phyloP scores from a whole-genome alignment of 2,113 vertebrate genomes.

The Planiliza haematocheilus region DNA sequence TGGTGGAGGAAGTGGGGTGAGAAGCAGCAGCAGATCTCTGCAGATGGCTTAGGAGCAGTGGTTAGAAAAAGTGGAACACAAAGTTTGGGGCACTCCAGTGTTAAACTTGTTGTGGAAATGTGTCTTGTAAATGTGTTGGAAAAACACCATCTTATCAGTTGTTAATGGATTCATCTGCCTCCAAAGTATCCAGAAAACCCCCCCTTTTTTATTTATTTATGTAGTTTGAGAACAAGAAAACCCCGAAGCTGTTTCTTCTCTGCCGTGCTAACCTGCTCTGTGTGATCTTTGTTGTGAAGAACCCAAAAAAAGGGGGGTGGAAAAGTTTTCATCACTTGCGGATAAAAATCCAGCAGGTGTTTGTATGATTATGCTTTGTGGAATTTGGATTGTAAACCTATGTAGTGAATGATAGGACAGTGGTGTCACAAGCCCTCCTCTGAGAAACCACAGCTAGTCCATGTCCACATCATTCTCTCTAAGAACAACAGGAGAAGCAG shows the following conservation, averaged over 20 bases:
- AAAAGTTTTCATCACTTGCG: too few species aligned
- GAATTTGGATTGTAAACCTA: background rate
- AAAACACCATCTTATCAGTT: background rate
- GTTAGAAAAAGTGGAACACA: constrained; percentile 7
- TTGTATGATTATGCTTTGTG: background rate
- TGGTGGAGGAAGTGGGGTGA: constrained; percentile 1
- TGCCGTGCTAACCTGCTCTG: background rate
- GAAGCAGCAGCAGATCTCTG: constrained; percentile 4
- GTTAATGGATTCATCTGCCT: background rate
- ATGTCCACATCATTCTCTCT: too few species aligned
- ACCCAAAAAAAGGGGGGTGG: background rate
- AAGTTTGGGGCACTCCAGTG: constrained; percentile 8
- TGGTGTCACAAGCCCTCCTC: too few species aligned
- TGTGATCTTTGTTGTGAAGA: background rate
- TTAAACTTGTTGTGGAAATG: constrained; percentile 31
- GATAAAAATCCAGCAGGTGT: background rate
- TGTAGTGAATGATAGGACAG: background rate
- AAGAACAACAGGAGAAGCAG: too few species aligned
- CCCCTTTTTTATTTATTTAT: too few species aligned
- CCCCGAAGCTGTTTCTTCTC: background rate
- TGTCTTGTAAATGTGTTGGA: constrained; percentile 13
- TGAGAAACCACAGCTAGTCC: too few species aligned
- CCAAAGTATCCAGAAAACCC: background rate
- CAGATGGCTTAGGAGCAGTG: constrained; percentile 5
- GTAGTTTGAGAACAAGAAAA: too few species aligned